Percentiles rank a stretch among this genome's conserved stretches.
phyloP scores from a whole-genome alignment of 2,113 vertebrate species.

The Tetraodon nigroviridis region DNA sequence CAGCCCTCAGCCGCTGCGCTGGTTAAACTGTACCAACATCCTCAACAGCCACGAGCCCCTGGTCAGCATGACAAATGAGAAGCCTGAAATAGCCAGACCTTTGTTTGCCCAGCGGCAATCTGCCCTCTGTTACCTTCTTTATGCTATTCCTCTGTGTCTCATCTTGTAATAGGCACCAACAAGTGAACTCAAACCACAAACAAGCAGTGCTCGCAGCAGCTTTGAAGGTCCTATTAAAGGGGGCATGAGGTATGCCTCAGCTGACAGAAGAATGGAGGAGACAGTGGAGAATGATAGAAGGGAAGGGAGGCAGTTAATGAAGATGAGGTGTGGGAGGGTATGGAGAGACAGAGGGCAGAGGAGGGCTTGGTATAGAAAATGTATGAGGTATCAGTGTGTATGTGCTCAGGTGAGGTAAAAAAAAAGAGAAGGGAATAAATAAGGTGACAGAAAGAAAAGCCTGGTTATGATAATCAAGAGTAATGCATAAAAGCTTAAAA shows the following conservation, averaged over 20 bases:
- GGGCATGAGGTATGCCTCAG: slow-evolving; percentile 28
- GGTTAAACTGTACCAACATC: too few relatives aligned
- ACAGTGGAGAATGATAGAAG: slow-evolving; percentile 7
- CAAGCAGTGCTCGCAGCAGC: slow-evolving; percentile 16
- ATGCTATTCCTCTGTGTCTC: slow-evolving; percentile 3
- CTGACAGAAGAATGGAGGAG: slow-evolving; percentile 24
- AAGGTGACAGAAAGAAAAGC: background rate
- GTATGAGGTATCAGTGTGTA: background rate
- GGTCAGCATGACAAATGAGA: slow-evolving; percentile 53
- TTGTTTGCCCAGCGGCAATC: slow-evolving; percentile 32
- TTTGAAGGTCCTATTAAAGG: slow-evolving; percentile 47
- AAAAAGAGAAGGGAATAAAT: background rate
- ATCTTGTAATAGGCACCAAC: slow-evolving; percentile 31
- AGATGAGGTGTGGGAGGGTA: slow-evolving; percentile 13
- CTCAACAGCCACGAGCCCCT: slow-evolving; percentile 14
- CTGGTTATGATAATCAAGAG: background rate
- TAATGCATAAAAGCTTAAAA: background rate
- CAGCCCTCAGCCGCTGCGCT: background rate
- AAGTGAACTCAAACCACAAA: slow-evolving; percentile 37
- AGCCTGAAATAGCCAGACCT: slow-evolving; percentile 53
- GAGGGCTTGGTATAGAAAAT: slow-evolving; percentile 1
- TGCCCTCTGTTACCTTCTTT: background rate
- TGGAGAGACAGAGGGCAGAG: slow-evolving; percentile 25
- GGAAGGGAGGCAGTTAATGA: slow-evolving; percentile 5
- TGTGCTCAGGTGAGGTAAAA: background rate